Percentiles rank a stretch among this genome's conserved stretches.
phyloP scores from a whole-genome alignment of 2,113 vertebrate species.

The Gymnocephalus cernua region DNA sequence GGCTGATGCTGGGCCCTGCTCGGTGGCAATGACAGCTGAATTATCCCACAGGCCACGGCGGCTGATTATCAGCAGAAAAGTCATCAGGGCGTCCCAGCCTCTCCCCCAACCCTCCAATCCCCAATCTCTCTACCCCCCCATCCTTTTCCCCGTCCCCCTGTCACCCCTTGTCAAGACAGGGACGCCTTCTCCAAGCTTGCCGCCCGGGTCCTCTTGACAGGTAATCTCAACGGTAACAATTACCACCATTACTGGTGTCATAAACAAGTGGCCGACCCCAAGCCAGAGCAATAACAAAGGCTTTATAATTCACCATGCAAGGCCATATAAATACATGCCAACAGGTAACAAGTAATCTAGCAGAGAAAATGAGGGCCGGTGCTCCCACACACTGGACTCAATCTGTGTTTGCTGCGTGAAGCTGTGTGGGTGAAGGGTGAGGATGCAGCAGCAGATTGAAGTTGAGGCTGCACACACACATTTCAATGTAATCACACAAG shows the following conservation, averaged over 20 bases:
- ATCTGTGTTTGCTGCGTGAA: slow-evolving; percentile 21
- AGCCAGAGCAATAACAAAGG: slow-evolving; percentile 95
- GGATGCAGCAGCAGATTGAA: slow-evolving; percentile 20
- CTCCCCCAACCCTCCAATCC: slow-evolving; percentile 82
- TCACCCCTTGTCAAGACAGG: slow-evolving; percentile 98
- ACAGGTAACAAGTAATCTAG: slow-evolving; percentile 96
- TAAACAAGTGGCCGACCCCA: slow-evolving; percentile 95
- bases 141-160: slow-evolving; percentile 85
- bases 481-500: slow-evolving; percentile 41
- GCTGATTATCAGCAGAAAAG: slow-evolving; percentile 99
- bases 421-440: slow-evolving; percentile 19
- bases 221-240: slow-evolving; percentile 99
- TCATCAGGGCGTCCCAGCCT: slow-evolving; percentile 91
- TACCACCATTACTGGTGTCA: slow-evolving; percentile 99
- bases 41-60: slow-evolving; percentile 95
- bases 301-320: slow-evolving; percentile 90
- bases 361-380: slow-evolving; percentile 73
- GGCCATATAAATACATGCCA: slow-evolving; percentile 96
- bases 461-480: slow-evolving; percentile 20
- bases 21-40: slow-evolving; percentile 99
- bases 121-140: slow-evolving; percentile 82
- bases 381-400: slow-evolving; percentile 2
- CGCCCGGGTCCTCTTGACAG: slow-evolving; percentile 96
- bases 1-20: slow-evolving; percentile 85
- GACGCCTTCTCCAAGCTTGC: slow-evolving; percentile 84